A percentile compares a stretch with the other conserved stretches of the same genome.
Evolutionary conservation across 2,797 vertebrate species (phyloP).

Genomic region (Tangara arthus): DNA sequence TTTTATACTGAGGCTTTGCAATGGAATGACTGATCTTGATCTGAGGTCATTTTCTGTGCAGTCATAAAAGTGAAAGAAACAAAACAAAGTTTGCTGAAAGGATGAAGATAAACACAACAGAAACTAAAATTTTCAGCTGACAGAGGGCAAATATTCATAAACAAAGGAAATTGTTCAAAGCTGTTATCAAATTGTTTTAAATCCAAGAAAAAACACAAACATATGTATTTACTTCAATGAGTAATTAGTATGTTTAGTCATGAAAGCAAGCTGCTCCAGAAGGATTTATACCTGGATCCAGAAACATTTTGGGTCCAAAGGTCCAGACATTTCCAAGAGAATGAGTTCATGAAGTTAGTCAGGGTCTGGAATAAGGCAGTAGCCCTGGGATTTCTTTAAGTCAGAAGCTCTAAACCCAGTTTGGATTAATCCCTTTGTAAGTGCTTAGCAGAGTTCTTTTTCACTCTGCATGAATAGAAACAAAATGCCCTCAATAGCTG

Average conservation of each 20-base stretch:
- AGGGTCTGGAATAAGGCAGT: background rate
- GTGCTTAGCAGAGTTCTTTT: background rate
- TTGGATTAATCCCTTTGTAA: conserved; percentile 17
- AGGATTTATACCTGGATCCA: background rate
- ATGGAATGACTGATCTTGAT: background rate
- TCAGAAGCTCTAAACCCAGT: conserved; percentile 26
- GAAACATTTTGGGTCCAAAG: background rate
- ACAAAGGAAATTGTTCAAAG: background rate
- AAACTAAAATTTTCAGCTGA: background rate
- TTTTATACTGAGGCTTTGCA: background rate
- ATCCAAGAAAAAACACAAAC: background rate
- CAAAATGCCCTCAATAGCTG: background rate
- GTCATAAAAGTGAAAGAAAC: background rate
- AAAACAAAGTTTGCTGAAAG: background rate
- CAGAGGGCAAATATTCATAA: background rate
- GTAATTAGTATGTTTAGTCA: background rate
- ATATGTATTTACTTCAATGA: background rate
- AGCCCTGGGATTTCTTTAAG: background rate
- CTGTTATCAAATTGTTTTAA: background rate
- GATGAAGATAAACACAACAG: background rate
- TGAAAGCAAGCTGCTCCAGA: background rate
- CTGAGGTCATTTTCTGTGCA: background rate
- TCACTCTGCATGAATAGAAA: background rate
- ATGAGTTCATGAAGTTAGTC: background rate
- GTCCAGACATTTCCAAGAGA: background rate